A percentile compares a stretch with the other conserved stretches of the same genome.
Evolutionary conservation across 2,888 invertebrate genomes (phyloP).

Genomic region (Trachelus iudaicus): DNA sequence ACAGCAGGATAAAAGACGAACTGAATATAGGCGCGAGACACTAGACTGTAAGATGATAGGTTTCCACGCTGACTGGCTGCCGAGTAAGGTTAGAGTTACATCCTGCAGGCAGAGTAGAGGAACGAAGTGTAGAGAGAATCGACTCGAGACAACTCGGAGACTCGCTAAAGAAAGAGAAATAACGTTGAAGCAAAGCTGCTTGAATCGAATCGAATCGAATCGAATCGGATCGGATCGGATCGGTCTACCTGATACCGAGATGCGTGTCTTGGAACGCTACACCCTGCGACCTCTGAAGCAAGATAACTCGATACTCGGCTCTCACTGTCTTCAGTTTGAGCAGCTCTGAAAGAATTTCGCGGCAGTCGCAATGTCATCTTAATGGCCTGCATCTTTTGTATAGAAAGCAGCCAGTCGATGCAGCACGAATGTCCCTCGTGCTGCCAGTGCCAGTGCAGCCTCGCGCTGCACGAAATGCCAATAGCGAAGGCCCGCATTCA

Average conservation of each 20-base stretch:
- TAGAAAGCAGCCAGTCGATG: too few species aligned
- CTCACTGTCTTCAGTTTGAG: too few species aligned
- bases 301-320: background rate
- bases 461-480: too few species aligned
- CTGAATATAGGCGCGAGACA: background rate
- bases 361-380: too few species aligned
- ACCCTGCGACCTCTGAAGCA: background rate
- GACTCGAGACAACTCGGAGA: slow-evolving; percentile 10
- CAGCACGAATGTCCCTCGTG: too few species aligned
- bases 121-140: slow-evolving; percentile 12
- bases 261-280: background rate
- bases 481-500: too few species aligned
- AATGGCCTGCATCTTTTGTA: too few species aligned
- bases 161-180: background rate
- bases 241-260: background rate
- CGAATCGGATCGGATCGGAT: background rate
- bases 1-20: background rate
- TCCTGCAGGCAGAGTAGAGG: background rate
- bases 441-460: too few species aligned
- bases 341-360: too few species aligned
- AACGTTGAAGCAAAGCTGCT: background rate
- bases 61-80: slow-evolving; percentile 39
- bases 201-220: background rate
- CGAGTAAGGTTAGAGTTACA: slow-evolving; percentile 29
- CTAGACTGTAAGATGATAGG: slow-evolving; percentile 21